Conservation (phyloP, 2,113 vertebrate species). For the Indicator maculatus region DNA sequence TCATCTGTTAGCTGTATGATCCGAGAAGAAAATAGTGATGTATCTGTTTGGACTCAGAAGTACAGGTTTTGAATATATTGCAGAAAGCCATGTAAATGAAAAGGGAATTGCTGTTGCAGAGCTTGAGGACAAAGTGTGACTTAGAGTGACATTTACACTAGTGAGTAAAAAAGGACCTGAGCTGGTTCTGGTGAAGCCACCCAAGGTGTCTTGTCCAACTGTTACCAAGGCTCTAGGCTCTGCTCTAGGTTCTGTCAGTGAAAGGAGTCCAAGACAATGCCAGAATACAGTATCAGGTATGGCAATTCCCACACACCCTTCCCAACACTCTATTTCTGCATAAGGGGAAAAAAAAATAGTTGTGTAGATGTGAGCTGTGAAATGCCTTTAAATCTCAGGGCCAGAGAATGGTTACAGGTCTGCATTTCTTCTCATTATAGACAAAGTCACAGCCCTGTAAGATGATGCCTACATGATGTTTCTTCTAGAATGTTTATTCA, state of each 20-base stretch:
- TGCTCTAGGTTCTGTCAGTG: neutral
- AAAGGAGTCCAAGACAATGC: neutral
- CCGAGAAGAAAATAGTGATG: neutral
- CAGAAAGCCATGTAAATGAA: neutral
- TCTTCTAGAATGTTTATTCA: neutral
- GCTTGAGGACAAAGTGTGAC: neutral
- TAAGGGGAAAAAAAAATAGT: neutral
- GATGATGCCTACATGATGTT: neutral
- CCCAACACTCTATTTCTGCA: neutral
- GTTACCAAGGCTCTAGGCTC: neutral
- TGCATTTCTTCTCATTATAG: neutral
- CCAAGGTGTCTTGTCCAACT: neutral
- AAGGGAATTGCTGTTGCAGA: neutral
- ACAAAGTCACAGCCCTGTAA: neutral
- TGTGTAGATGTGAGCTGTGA: accelerated
- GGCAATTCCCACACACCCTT: accelerated
- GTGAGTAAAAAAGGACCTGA: neutral
- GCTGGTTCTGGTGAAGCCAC: neutral
- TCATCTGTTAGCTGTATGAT: neutral
- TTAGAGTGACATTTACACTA: neutral
- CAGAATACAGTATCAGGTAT: neutral
- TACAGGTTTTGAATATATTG: neutral
- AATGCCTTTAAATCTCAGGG: neutral
- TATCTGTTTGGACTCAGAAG: neutral
- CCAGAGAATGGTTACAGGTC: neutral